A percentile compares a stretch with the other conserved stretches of the same genome.
These are phyloP conservation scores for Lycophotia porphyrea DNA, from an alignment of 2,888 invertebrate genomes.

Conservation along the genomic window DNA sequence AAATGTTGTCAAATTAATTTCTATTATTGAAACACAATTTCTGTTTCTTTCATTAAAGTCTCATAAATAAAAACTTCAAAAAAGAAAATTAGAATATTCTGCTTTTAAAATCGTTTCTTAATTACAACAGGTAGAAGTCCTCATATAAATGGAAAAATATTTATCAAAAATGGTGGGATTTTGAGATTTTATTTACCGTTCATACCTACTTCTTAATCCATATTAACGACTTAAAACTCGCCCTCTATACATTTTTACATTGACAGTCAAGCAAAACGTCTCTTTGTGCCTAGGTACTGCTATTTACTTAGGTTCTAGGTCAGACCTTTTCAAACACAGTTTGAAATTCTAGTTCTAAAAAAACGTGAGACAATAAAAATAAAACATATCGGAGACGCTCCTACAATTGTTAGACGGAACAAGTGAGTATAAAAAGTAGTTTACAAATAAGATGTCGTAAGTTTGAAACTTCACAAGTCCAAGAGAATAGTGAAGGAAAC, in stretches of 20 bases:
- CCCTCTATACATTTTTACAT: neutral
- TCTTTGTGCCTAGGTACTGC: neutral
- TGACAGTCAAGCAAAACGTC: neutral
- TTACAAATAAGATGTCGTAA: conserved; percentile 54
- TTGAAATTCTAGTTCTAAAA: neutral
- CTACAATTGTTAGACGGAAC: conserved; percentile 39
- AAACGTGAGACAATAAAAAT: conserved; percentile 23
- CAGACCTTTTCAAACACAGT: conserved; percentile 5
- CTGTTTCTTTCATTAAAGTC: conserved; percentile 24
- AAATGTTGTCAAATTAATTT: conserved; percentile 11
- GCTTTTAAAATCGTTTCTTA: conserved; percentile 3
- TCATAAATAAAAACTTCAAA: conserved; percentile 23
- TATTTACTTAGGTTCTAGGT: conserved; percentile 31
- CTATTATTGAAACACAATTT: conserved; percentile 10
- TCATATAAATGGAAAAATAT: neutral
- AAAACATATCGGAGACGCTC: conserved; percentile 35
- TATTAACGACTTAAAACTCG: neutral
- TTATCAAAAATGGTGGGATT: neutral
- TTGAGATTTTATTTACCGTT: neutral
- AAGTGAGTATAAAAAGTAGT: conserved; percentile 52
- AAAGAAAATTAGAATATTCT: conserved; percentile 1
- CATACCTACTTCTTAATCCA: neutral
- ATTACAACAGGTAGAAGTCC: neutral
- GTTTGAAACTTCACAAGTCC: conserved; percentile 53
- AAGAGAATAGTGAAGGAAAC: conserved; percentile 49